Base-by-base conservation (phyloP, 2,113 vertebrate genomes). In the Saguinus imperator region DNA sequence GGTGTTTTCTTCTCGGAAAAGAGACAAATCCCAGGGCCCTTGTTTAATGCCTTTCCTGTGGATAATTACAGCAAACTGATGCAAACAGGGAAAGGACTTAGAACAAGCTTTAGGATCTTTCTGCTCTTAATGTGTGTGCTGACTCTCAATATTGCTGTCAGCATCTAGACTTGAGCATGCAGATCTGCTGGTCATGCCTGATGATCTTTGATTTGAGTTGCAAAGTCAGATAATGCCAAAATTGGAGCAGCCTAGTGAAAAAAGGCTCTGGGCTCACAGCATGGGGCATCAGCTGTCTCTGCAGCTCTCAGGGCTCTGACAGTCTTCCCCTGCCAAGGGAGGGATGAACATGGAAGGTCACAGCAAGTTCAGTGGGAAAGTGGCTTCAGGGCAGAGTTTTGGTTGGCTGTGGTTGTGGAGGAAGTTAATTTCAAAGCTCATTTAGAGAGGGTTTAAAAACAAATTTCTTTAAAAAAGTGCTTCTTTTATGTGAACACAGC, bases 211-310 rank as follows among this genome's bases (percentile, higher is more conserved):
- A 88, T 77, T 66, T 82, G 57, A 35, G 87, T 87, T 81, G 20
- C 82, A 55, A 23, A 80, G 72, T 37, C 48, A 89, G 18, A 58
- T 66, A 52, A 29, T 45, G n/a, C 35, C 84, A 58, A 4, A 35
- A 76, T 72, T 14, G 37, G 57, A 84, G 73, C n/a, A 4, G 79
- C 70, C 35, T 61, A 21, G 5, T 58, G 55, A 32, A 35, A 50
- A 85, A 92, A 96, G 92, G 94, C 93, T 93, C 84, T 64, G 8
- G 61, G 89, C 73, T 75, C n/a, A 0, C 52, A 89, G 70, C 27
- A 6, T 0, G 58, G 73, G 76, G 85, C 40, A 68, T 96, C 97
- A 97, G 98, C 98, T 98, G 98, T 96, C 61, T 7, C 27, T 29
- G 35, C 40, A 40, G n/a, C 87, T 97, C 93, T 96, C 13, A 1